Percentiles rank a stretch among this genome's conserved stretches.
Conservation (phyloP, 2,113 vertebrate species). For the Trochalopteron elliotii region DNA sequence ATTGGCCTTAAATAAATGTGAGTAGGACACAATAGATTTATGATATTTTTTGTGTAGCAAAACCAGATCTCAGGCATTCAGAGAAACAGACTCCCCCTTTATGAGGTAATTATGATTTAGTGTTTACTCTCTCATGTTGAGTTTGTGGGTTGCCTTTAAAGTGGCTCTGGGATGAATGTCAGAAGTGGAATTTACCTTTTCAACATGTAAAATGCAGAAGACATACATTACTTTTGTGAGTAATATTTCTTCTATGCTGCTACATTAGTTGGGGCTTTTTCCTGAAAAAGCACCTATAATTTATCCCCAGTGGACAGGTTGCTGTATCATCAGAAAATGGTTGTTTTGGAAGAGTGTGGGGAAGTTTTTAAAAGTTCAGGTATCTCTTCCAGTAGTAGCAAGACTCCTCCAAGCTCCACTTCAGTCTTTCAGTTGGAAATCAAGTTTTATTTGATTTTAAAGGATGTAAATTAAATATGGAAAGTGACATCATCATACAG, state of each 20-base stretch:
- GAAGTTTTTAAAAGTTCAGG: background rate
- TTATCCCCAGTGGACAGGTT: conserved; percentile 29
- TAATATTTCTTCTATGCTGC: conserved; percentile 49
- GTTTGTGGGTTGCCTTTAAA: conserved; percentile 70
- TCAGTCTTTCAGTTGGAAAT: background rate
- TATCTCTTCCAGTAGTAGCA: background rate
- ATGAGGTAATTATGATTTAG: conserved; percentile 77
- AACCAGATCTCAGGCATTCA: conserved; percentile 50
- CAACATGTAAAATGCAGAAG: conserved; percentile 47
- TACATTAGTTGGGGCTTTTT: background rate
- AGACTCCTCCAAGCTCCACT: background rate
- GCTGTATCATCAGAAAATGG: conserved; percentile 53
- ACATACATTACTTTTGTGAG: conserved; percentile 51
- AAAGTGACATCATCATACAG: background rate
- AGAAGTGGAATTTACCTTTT: conserved; percentile 71
- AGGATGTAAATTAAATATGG: background rate
- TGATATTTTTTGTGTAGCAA: conserved; percentile 64
- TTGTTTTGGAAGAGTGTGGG: conserved; percentile 26
- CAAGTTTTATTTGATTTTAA: background rate
- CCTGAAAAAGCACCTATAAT: conserved; percentile 29
- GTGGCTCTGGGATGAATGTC: conserved; percentile 63
- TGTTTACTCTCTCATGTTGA: conserved; percentile 68
- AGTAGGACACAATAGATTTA: conserved; percentile 70
- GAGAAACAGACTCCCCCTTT: conserved; percentile 67
- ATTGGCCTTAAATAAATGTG: conserved; percentile 73